A percentile compares a stretch with the other conserved stretches of the same genome.
phyloP scores from a whole-genome alignment of 2,113 vertebrate genomes.

The Sakesphorus luctuosus region DNA sequence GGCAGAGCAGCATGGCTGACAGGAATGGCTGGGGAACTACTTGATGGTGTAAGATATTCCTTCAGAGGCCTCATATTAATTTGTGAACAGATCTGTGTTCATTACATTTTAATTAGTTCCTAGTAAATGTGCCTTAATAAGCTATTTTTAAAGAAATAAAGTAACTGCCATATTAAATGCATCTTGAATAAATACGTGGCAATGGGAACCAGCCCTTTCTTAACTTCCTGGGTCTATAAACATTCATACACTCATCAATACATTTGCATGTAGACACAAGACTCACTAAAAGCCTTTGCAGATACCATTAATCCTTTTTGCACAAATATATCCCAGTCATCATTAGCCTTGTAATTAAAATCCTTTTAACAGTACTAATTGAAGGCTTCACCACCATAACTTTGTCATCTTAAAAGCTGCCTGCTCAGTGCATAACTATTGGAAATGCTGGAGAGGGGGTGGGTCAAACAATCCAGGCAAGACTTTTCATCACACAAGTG shows the following conservation, averaged over 20 bases:
- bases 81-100: neutral
- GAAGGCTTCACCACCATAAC: conserved; percentile 4
- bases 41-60: neutral
- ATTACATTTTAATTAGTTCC: conserved; percentile 16
- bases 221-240: conserved; percentile 51
- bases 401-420: neutral
- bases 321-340: conserved; percentile 64
- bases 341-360: conserved; percentile 67
- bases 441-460: neutral
- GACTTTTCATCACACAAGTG: rapidly evolving
- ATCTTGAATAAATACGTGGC: conserved; percentile 55
- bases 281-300: conserved; percentile 51
- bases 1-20: rapidly evolving
- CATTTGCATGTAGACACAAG: conserved; percentile 41
- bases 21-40: neutral
- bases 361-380: conserved; percentile 55
- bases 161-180: conserved; percentile 41
- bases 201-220: neutral
- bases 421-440: neutral
- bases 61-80: neutral
- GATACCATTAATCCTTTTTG: conserved; percentile 33
- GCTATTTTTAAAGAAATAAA: conserved; percentile 7
- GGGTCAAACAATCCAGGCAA: neutral
- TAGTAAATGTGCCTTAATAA: neutral
- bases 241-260: conserved; percentile 40